Evolutionary conservation across 2,113 vertebrate genomes (phyloP), one percentile per base, ranked within the genome.

Genomic region (Eurypyga helias): DNA sequence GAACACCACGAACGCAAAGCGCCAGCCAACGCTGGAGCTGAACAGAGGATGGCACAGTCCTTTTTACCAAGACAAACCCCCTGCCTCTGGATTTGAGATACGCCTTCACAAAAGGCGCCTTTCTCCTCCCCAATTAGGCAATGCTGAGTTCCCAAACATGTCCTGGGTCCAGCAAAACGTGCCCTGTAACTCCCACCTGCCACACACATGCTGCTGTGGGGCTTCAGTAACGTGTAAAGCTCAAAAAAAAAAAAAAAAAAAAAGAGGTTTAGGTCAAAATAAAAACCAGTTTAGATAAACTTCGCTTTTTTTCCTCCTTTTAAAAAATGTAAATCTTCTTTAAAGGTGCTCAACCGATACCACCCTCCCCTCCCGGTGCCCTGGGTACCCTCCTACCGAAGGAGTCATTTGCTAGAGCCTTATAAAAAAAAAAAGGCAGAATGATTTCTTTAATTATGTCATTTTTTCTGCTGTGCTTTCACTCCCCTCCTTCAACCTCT

Each of bases 161-260:
- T 6, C 36, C 72, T 41, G 38, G 33, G 66, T 73, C 66, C 66
- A 83, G 58, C 38, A 69, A 61, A 82, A 51, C 19, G 9, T 0
- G 7, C 6, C 1, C 60, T 48, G 3, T 31, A 67, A 57, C n/a
- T 43, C 26, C 34, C 36, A 11, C 20, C 13, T 38, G 73, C 55
- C 26, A 13, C 5, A 2, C 0, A 4, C 0, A n/a, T n/a, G 0
- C 23, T 55, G 48, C 49, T 67, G 28, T 17, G 33, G 17, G 31
- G 34, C 18, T 49, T 60, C 23, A n/a, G 31, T 25, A 45, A 65
- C 2, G 4, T 6, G 31, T 25, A 45, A 66, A 66, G 46, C 65
- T 78, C 60, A 72, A 45, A 8, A 71, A 43, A 10, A 69, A 10
- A 43, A 10, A 69, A 10, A n/a, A n/a, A 83, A 60, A n/a, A 43